phyloP scores from a whole-genome alignment of 2,888 invertebrate genomes.

The Nephrotoma flavescens region DNA sequence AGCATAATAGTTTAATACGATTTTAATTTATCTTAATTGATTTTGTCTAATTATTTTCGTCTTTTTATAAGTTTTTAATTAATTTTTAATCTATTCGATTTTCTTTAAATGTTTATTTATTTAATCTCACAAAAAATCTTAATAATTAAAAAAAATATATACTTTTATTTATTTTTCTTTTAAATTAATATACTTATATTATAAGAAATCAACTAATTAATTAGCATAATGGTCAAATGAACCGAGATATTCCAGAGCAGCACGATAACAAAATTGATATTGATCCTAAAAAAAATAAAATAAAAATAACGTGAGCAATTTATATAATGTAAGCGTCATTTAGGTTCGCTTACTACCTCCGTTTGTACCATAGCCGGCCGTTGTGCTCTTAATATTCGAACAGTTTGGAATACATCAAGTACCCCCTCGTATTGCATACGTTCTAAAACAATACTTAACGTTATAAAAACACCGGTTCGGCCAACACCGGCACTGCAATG shows the following conservation, averaged over 20 bases:
- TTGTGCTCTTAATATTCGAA: constrained; percentile 93
- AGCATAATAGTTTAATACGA: not conserved
- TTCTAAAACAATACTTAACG: constrained; percentile 93
- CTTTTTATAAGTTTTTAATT: not conserved
- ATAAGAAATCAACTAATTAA: constrained; percentile 33
- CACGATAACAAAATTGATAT: constrained; percentile 99
- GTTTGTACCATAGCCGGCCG: constrained; percentile 99
- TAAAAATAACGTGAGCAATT: constrained; percentile 34
- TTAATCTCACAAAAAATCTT: not conserved
- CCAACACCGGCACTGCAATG: constrained; percentile 99
- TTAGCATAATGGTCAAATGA: constrained; percentile 94
- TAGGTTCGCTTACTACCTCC: constrained; percentile 48
- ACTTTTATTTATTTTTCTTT: not conserved
- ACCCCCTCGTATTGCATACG: constrained; percentile 98
- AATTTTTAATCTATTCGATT: not conserved
- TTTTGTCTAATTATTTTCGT: not conserved
- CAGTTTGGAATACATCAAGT: constrained; percentile 98
- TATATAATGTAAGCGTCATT: not conserved
- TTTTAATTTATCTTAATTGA: not conserved
- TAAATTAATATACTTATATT: not conserved
- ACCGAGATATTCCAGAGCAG: constrained; percentile 94
- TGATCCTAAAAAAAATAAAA: constrained; percentile 58
- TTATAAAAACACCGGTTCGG: constrained; percentile 95
- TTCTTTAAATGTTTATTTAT: not conserved
- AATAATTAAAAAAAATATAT: not conserved